Evolutionary conservation across 1,140 invertebrate species (phyloP), one percentile per base, ranked within the genome.

Genomic region (Brachionus plicatilis): DNA sequence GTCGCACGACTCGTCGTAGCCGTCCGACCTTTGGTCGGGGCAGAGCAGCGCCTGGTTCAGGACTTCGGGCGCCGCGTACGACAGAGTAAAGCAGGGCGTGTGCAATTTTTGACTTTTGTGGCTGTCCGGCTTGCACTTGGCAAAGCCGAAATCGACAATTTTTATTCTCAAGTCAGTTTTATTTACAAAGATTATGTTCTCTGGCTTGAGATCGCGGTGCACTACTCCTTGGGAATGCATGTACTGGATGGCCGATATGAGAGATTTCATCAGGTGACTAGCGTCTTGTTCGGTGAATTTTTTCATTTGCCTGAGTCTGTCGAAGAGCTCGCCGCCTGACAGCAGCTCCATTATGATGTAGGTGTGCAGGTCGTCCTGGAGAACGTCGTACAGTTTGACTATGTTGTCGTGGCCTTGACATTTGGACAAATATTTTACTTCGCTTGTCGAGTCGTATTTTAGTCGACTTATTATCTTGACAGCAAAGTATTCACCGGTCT

Each of bases 21-120:
- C 91, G 84, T 87, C 85, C 50, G 88, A 87, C 24, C 53, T 1
- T 7, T 87, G 88, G 85, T 87, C 87, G 20, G 88, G 37, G 14
- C 24, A 41, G 24, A 88, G 87, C 60, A 83, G 85, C 9, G 87
- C 91, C 83, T 91, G 90, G 68, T 91, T 89, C 0, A 97, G 89
- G 7, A 97, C 94, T 89, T 97, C 95, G 3, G 95, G 95, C 2
- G 95, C 95, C 5, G 95, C 95, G 90, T 96, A 97, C 85, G 94
- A 93, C 24, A 96, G 89, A 0, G 95, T 95, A 87, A 94, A 96
- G 87, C 95, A 95, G 9, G 60, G 82, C 7, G 82, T 83, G 5
- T 83, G 17, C 27, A 68, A 17, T 20, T 91, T 87, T 85, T 91
- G 90, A 86, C 92, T 93, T 85, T 87, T 87, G 24, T 86, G 87